Conservation (phyloP, 2,797 vertebrate genomes). For the Sebastes kiyomatsui region DNA sequence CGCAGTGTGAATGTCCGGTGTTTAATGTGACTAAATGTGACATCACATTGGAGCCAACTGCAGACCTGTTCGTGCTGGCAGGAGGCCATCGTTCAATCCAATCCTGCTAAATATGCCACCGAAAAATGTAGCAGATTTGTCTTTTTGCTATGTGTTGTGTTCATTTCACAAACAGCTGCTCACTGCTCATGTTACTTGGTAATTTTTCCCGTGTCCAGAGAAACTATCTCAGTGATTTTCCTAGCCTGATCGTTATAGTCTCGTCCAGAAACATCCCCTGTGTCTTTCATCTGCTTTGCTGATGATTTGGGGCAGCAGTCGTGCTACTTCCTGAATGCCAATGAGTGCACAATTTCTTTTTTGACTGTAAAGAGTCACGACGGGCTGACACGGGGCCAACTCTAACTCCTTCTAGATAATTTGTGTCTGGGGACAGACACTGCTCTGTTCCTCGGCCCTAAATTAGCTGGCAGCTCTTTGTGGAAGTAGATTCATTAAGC, state of each 20-base stretch:
- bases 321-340: constrained; percentile 7
- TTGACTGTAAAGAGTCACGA: neutral
- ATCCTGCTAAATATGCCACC: neutral
- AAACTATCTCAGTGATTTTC: neutral
- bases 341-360: constrained; percentile 20
- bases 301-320: neutral
- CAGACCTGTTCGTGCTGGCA: neutral
- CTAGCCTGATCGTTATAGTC: neutral
- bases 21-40: neutral
- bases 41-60: neutral
- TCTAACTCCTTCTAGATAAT: constrained; percentile 5
- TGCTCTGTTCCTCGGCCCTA: neutral
- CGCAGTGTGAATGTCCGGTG: neutral
- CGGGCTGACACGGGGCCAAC: neutral
- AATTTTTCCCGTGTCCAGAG: neutral
- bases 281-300: constrained; percentile 11
- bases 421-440: constrained; percentile 22
- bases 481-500: constrained; percentile 32
- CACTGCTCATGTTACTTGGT: neutral
- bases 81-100: neutral
- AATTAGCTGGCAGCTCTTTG: constrained; percentile 30
- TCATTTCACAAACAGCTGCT: neutral
- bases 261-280: neutral
- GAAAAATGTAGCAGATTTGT: neutral
- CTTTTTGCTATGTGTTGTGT: neutral